Percentiles rank a stretch among this genome's conserved stretches.
Evolutionary conservation across 2,888 invertebrate genomes (phyloP).

Genomic region (Eledone cirrhosa): DNA sequence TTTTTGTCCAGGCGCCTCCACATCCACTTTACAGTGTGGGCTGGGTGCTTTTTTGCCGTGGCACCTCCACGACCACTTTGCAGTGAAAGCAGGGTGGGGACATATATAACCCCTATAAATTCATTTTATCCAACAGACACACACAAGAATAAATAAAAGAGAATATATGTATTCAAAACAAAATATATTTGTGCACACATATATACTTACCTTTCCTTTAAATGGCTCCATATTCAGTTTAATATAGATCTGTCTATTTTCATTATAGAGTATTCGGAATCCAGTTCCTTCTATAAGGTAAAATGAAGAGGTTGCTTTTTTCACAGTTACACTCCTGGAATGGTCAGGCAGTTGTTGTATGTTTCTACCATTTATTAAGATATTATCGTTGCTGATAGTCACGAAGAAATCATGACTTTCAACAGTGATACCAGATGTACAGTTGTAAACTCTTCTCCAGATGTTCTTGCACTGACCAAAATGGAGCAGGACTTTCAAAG

Average conservation of each 20-base stretch:
- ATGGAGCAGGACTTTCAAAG: background rate
- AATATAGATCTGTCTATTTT: slow-evolving; percentile 42
- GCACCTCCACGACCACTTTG: no score
- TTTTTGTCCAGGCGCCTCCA: no score
- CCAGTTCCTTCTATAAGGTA: slow-evolving; percentile 40
- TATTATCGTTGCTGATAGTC: background rate
- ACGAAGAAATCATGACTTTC: slow-evolving; percentile 6
- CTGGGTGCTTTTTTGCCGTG: no score
- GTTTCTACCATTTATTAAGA: background rate
- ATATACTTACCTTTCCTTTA: slow-evolving; percentile 22
- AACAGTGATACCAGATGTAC: slow-evolving; percentile 9
- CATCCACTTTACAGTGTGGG: no score
- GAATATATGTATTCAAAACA: no score
- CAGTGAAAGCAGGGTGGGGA: no score
- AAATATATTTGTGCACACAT: no score
- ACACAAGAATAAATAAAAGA: no score
- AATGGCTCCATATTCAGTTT: slow-evolving; percentile 22
- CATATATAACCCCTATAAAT: no score
- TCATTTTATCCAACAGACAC: no score
- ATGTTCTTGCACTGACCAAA: background rate
- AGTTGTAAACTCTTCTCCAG: slow-evolving; percentile 15
- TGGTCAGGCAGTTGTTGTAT: slow-evolving; percentile 34
- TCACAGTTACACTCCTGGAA: slow-evolving; percentile 35
- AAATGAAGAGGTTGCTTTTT: slow-evolving; percentile 39
- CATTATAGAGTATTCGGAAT: slow-evolving; percentile 43